Percentiles rank a stretch among this genome's conserved stretches.
phyloP scores from a whole-genome alignment of 2,797 vertebrate species.

The Thunnus albacares region DNA sequence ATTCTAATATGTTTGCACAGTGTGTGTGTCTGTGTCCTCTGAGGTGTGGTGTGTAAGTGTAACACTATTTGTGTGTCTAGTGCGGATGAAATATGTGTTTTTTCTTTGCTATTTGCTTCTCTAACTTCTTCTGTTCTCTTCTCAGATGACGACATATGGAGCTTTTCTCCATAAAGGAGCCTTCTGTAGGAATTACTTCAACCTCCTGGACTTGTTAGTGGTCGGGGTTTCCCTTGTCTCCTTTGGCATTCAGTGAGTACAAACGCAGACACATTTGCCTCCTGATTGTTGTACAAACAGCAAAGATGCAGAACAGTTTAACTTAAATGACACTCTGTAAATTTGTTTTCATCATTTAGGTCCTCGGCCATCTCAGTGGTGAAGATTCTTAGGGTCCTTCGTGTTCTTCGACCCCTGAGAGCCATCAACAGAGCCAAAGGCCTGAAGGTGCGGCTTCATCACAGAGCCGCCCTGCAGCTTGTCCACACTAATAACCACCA shows the following conservation, averaged over 20 bases:
- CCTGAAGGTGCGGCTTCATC: slow-evolving; percentile 90
- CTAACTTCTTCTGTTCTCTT: slow-evolving; percentile 64
- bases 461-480: background rate
- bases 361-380: slow-evolving; percentile 99
- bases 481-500: background rate
- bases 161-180: slow-evolving; percentile 99
- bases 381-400: slow-evolving; percentile 97
- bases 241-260: slow-evolving; percentile 98
- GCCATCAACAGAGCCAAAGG: slow-evolving; percentile 99
- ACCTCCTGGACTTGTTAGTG: slow-evolving; percentile 97
- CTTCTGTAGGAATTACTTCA: slow-evolving; percentile 99
- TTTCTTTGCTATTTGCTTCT: slow-evolving; percentile 30
- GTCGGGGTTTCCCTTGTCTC: slow-evolving; percentile 98
- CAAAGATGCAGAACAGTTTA: background rate
- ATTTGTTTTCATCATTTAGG: slow-evolving; percentile 75
- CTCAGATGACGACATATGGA: slow-evolving; percentile 98
- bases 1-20: slow-evolving; percentile 35
- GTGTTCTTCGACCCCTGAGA: slow-evolving; percentile 96
- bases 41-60: background rate
- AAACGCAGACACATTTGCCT: background rate
- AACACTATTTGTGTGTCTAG: slow-evolving; percentile 36
- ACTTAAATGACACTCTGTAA: background rate
- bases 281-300: background rate
- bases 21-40: slow-evolving; percentile 31
- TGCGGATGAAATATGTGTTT: slow-evolving; percentile 32